A percentile compares a stretch with the other conserved stretches of the same genome.
Evolutionary conservation across 1,140 invertebrate species (phyloP).

Genomic region (Nephila pilipes): DNA sequence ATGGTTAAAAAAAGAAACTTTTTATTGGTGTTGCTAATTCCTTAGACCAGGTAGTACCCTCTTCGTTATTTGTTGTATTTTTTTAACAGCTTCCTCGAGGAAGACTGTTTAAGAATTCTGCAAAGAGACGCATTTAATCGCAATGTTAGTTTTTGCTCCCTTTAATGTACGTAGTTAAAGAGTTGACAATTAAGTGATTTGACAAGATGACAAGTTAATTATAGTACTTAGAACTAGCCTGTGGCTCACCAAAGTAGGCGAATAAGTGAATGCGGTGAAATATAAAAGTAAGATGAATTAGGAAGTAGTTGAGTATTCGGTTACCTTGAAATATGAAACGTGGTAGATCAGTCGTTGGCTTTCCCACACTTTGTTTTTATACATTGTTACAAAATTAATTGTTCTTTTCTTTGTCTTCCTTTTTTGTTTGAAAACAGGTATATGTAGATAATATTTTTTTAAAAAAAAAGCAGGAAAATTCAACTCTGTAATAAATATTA

Average conservation of each 20-base stretch:
- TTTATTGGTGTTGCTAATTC: conserved; percentile 3
- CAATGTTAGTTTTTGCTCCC: conserved; percentile 42
- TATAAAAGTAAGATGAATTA: conserved; percentile 54
- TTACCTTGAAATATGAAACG: conserved; percentile 27
- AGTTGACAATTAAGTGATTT: conserved; percentile 76
- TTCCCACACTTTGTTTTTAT: background rate
- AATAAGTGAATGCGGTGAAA: conserved; percentile 43
- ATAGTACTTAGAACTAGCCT: conserved; percentile 58
- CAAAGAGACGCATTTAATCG: conserved; percentile 60
- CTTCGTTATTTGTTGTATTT: conserved; percentile 44
- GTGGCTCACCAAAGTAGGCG: conserved; percentile 48
- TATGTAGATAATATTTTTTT: too few species aligned
- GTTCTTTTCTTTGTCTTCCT: background rate
- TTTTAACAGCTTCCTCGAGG: conserved; percentile 17
- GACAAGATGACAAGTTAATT: conserved; percentile 76
- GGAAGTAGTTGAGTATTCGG: conserved; percentile 67
- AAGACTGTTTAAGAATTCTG: conserved; percentile 70
- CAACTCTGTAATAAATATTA: too few species aligned
- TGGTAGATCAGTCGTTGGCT: background rate
- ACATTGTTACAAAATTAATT: background rate
- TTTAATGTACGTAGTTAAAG: conserved; percentile 66
- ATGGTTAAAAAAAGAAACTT: background rate
- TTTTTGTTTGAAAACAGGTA: too few species aligned
- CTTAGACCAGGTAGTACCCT: conserved; percentile 40
- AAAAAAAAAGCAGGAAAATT: too few species aligned